Conservation (phyloP, 1,140 invertebrate species). For the Aphis craccivora region DNA sequence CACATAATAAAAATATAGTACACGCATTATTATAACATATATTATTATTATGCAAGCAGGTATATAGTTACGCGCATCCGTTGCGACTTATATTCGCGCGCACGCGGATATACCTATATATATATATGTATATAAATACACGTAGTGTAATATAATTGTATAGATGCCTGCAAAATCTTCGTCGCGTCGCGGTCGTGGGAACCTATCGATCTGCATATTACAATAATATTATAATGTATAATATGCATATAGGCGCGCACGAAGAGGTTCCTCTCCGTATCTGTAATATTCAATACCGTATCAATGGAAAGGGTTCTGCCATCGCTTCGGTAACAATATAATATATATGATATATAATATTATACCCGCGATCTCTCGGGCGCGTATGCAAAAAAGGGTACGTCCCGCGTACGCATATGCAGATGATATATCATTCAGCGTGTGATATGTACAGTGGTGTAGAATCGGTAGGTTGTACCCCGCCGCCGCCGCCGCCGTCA, state of each 20-base stretch:
- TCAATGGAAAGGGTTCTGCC: constrained; percentile 50
- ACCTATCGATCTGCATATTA: constrained; percentile 56
- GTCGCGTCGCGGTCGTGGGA: constrained; percentile 38
- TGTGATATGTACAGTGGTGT: background rate
- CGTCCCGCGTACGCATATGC: constrained; percentile 40
- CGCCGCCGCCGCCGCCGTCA: background rate
- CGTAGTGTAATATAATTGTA: background rate
- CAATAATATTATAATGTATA: background rate
- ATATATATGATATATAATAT: background rate
- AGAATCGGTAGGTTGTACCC: background rate
- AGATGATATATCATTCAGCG: constrained; percentile 55
- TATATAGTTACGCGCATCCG: background rate
- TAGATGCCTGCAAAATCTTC: background rate
- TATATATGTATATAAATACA: background rate
- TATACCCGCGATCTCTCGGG: constrained; percentile 3
- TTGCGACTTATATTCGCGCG: background rate
- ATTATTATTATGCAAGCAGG: background rate
- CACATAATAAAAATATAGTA: background rate
- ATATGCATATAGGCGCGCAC: background rate
- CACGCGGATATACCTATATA: background rate
- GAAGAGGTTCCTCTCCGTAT: background rate
- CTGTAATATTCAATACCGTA: constrained; percentile 48
- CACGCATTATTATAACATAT: background rate
- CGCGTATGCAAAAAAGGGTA: constrained; percentile 55
- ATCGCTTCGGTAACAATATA: background rate